These are phyloP conservation scores for Phalloptychus januarius DNA, from an alignment of 2,797 vertebrate genomes.

Conservation along the genomic window DNA sequence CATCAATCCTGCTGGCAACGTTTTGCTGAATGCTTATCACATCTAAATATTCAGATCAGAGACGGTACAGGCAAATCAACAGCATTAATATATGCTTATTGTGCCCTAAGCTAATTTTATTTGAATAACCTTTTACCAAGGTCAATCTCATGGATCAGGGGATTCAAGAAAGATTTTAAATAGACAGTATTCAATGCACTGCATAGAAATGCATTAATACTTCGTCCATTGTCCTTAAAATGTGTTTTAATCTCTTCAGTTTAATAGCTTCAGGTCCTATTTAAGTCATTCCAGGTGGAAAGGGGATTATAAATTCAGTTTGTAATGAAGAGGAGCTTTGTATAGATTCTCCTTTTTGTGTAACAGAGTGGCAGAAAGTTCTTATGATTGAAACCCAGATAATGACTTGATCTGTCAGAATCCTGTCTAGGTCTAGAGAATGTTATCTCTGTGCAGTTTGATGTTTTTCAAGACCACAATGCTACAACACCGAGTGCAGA, in stretches of 20 bases:
- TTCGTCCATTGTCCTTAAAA: not conserved
- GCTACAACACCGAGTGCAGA: not conserved
- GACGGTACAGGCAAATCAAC: not conserved
- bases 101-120: not conserved
- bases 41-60: slow-evolving; percentile 15
- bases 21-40: slow-evolving; percentile 5
- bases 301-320: not conserved
- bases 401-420: not conserved
- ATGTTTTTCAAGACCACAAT: not conserved
- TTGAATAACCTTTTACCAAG: not conserved
- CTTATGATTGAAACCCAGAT: not conserved
- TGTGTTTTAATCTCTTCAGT: not conserved
- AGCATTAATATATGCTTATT: not conserved
- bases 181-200: not conserved
- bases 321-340: not conserved
- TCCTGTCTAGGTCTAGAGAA: not conserved
- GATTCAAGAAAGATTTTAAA: not conserved
- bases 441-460: not conserved
- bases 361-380: not conserved
- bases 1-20: slow-evolving; percentile 38
- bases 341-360: not conserved
- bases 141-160: not conserved
- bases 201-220: not conserved
- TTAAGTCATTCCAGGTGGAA: not conserved
- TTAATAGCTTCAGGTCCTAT: not conserved